Percentiles rank a stretch among this genome's conserved stretches.
phyloP scores from a whole-genome alignment of 92 coral and sea anemone genomes.

The Porites evermanni region DNA sequence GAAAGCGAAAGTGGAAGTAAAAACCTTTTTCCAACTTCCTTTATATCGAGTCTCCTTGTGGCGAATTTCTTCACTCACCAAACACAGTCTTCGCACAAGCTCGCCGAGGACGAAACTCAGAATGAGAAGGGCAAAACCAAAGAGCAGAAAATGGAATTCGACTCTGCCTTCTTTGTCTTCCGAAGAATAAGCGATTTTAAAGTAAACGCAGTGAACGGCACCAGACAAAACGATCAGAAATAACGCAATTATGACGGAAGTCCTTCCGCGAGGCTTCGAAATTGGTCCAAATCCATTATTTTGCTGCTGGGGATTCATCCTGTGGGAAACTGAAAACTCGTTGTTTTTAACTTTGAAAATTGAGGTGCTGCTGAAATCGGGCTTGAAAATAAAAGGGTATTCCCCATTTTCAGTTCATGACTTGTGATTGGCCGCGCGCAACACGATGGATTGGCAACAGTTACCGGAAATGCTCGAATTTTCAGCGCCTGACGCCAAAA shows the following conservation, averaged over 20 bases:
- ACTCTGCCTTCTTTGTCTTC: too few species aligned
- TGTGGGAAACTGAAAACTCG: neutral
- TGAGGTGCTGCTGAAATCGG: too few species aligned
- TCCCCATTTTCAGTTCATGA: too few species aligned
- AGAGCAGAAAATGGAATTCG: too few species aligned
- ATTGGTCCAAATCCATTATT: slow-evolving; percentile 83
- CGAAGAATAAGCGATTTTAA: too few species aligned
- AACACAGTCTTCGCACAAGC: slow-evolving; percentile 65
- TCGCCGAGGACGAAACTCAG: slow-evolving; percentile 58
- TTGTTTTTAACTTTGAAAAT: too few species aligned
- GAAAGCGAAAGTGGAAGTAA: slow-evolving; percentile 59
- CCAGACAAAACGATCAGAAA: neutral
- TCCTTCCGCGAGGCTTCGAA: slow-evolving; percentile 60
- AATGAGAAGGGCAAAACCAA: neutral
- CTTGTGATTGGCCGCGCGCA: too few species aligned
- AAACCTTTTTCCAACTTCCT: slow-evolving; percentile 61
- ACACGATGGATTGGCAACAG: too few species aligned
- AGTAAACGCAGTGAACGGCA: neutral
- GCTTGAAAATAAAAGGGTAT: accelerated
- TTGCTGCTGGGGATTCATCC: slow-evolving; percentile 33
- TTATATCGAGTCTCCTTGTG: slow-evolving; percentile 73
- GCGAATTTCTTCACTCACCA: slow-evolving; percentile 71
- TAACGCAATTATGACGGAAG: neutral
- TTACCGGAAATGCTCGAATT: too few species aligned
- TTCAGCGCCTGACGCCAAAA: too few species aligned